Percentiles rank a stretch among this genome's conserved stretches.
These are phyloP conservation scores for Celastrina argiolus DNA, from an alignment of 2,888 invertebrate species.

Conservation along the genomic window DNA sequence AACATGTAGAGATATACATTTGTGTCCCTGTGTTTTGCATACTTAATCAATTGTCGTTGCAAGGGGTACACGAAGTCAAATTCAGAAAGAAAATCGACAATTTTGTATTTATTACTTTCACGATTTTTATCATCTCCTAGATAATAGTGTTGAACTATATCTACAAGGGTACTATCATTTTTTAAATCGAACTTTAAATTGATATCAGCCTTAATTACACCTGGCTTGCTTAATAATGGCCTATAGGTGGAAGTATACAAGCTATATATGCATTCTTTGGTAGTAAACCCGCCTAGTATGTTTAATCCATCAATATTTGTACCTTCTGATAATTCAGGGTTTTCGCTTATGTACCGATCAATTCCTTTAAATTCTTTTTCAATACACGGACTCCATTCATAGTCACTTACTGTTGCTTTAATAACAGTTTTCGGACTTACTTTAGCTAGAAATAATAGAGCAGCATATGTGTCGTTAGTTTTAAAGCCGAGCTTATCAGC, in stretches of 20 bases:
- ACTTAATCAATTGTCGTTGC: neutral
- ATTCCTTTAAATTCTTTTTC: neutral
- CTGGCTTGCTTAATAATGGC: neutral
- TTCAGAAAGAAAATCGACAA: conserved; percentile 2
- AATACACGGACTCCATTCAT: neutral
- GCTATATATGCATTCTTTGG: neutral
- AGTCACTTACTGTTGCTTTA: neutral
- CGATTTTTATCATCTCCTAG: neutral
- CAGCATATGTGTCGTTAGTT: neutral
- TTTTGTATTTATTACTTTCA: neutral
- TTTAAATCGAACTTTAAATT: neutral
- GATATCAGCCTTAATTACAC: neutral
- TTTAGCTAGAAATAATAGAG: neutral
- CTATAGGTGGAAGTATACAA: neutral
- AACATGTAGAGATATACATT: conserved; percentile 1
- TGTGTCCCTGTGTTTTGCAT: neutral
- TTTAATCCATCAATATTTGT: neutral
- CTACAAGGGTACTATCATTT: neutral
- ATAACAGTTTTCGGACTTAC: neutral
- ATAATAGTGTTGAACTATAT: neutral
- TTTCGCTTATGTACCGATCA: neutral
- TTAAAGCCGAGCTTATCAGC: conserved; percentile 6
- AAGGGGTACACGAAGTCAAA: neutral
- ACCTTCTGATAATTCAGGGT: neutral
- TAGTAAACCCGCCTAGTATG: neutral